A percentile compares a stretch with the other conserved stretches of the same genome.
Evolutionary conservation across 2,797 vertebrate genomes (phyloP).

Genomic region (Rhinella marina): DNA sequence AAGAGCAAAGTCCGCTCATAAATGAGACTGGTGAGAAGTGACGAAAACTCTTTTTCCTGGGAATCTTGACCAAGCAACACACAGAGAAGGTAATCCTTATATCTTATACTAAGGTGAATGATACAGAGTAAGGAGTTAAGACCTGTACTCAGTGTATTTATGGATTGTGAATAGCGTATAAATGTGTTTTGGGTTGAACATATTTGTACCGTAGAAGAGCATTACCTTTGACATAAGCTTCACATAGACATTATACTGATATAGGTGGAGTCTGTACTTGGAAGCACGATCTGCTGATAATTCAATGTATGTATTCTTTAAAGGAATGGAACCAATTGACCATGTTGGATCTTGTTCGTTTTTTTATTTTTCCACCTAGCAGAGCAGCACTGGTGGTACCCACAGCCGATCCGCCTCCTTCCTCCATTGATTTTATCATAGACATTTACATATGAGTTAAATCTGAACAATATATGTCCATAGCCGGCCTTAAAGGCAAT

Average conservation of each 20-base stretch:
- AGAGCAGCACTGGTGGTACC: not conserved
- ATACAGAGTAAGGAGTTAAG: not conserved
- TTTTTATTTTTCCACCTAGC: not conserved
- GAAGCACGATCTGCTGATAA: not conserved
- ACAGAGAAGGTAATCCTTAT: conserved; percentile 30
- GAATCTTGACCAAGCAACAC: conserved; percentile 1
- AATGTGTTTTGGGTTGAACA: not conserved
- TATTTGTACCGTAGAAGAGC: not conserved
- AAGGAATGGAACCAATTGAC: not conserved
- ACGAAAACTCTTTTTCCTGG: conserved; percentile 8
- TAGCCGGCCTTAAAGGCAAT: not conserved
- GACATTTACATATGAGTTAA: not conserved
- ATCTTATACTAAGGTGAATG: not conserved
- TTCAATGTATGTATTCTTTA: not conserved
- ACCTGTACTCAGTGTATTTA: not conserved
- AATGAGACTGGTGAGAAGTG: conserved; percentile 13
- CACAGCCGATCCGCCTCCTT: not conserved
- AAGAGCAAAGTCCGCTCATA: conserved; percentile 55
- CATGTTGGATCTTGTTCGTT: not conserved
- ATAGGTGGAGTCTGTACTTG: not conserved
- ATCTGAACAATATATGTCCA: not conserved
- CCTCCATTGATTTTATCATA: not conserved
- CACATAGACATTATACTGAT: not conserved
- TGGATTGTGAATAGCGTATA: not conserved
- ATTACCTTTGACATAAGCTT: not conserved